Base-by-base conservation (phyloP, 2,797 vertebrate species). In the Thalassophryne amazonica region DNA sequence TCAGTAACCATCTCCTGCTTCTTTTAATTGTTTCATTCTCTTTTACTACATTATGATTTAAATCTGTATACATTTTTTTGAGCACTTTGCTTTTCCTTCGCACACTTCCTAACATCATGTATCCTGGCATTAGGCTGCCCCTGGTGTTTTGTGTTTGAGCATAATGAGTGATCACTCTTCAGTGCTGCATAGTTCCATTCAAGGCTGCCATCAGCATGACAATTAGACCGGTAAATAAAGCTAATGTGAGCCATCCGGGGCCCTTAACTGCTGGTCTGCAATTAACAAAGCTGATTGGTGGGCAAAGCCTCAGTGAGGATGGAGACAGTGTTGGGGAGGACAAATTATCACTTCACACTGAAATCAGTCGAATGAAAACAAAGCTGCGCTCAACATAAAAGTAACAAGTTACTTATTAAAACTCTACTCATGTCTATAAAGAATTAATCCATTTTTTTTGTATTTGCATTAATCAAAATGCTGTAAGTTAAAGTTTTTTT, bases 211-310 rank as follows among this genome's bases (percentile, higher is more conserved):
- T 79, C 71, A 76, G 53, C 51, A 60, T 67, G 69, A 80, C 84
- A 78, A 86, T 87, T 87, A 87, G 73, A 71, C 60, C 63, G 4
- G 82, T 84, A 87, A 88, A 89, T 89, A 84, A 86, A 82, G 75
- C 79, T 81, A 84, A 87, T 84, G 82, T 67, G 68, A 78, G 67
- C 52, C 57, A 73, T 79, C 72, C 58, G 22, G 62, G 75, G 65
- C 59, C 66, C 81, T 81, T 83, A 82, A 83, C 73, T 70, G 74
- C 66, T 61, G 61, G 54, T 42, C 69, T 32, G 43, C 77, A 83
- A 78, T 87, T 83, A 86, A 76, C 75, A 39, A 54, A 53, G 48
- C 69, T 76, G 78, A 77, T 74, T 79, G 72, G 72, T 72, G 62
- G 49, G 63, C 45, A 50, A 49, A 57, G 48, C 41, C 47, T 60